Evolutionary conservation across 2,113 vertebrate species (phyloP), one percentile per base, ranked within the genome.

Genomic region (Notothenia rossii): DNA sequence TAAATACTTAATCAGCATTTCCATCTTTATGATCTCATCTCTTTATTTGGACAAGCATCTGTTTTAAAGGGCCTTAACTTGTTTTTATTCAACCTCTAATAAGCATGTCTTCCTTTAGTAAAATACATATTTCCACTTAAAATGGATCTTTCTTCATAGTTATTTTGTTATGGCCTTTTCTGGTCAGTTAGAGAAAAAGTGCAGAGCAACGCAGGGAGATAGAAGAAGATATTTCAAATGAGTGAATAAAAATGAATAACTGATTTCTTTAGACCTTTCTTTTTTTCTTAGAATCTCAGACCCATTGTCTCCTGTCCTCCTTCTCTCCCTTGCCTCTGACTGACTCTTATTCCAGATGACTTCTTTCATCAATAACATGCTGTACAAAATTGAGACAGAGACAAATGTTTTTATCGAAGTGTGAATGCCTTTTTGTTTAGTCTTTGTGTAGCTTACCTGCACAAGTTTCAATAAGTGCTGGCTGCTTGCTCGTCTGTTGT

Each of bases 331-430:
- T 45, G 25, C 62, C 48, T 64, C 72, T 72, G 65, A 79, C 70
- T 66, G 69, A 67, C 82, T 70, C 75, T 91, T 91, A 89, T 91
- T 89, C 66, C 81, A 72, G 55, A 80, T 83, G 80, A 84, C 59
- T 88, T 89, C 40, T 88, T 76, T 82, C 59, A 77, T 89, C 78
- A 85, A 91, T 89, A 90, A 73, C 61, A 67, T 75, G 74, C 74
- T 81, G 56, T 60, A 83, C 12, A 72, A 79, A 88, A 75, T 40
- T 64, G 79, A 79, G 80, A 82, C 33, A 22, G 46, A 87, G 69
- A 75, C 33, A 12, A 77, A 61, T 67, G 20, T 74, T 85, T 81
- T 79, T 62, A 84, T 81, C 18, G 18, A 66, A 76, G 60, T 50
- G 40, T 43, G 64, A 3, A 0, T 56, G 46, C 9, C 25, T 68